phyloP scores from a whole-genome alignment of 2,797 vertebrate species.

The Gadopsis marmoratus region DNA sequence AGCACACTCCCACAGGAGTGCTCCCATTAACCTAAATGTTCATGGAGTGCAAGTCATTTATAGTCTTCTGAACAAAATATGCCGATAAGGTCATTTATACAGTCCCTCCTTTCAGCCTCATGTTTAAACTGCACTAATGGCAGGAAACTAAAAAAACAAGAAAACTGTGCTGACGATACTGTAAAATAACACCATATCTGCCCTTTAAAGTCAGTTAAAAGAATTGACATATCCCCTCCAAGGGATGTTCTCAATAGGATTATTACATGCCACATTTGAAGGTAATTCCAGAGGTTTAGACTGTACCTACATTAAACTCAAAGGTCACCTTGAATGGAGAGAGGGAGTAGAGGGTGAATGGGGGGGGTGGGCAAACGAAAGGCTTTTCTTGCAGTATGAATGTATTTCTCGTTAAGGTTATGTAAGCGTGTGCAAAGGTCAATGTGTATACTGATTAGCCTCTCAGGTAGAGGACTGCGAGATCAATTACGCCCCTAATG shows the following conservation, averaged over 20 bases:
- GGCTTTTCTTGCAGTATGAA: slow-evolving; percentile 4
- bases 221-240: neutral
- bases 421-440: slow-evolving; percentile 46
- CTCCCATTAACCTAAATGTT: slow-evolving; percentile 34
- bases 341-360: neutral
- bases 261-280: neutral
- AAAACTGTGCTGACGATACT: neutral
- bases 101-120: neutral
- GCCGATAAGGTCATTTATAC: slow-evolving; percentile 47
- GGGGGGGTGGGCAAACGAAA: neutral
- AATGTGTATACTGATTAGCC: slow-evolving; percentile 41
- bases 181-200: neutral
- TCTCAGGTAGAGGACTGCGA: slow-evolving; percentile 53
- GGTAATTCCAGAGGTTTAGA: neutral
- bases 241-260: neutral
- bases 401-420: slow-evolving; percentile 10
- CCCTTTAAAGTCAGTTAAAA: neutral
- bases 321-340: slow-evolving; percentile 28
- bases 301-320: neutral
- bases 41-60: slow-evolving; percentile 32
- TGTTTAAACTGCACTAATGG: neutral
- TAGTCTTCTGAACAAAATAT: slow-evolving; percentile 35
- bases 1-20: slow-evolving; percentile 8
- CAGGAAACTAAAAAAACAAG: neutral
- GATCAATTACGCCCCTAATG: slow-evolving; percentile 68